A percentile compares a stretch with the other conserved stretches of the same genome.
phyloP scores from a whole-genome alignment of 2,888 invertebrate species.

The Melolontha melolontha region DNA sequence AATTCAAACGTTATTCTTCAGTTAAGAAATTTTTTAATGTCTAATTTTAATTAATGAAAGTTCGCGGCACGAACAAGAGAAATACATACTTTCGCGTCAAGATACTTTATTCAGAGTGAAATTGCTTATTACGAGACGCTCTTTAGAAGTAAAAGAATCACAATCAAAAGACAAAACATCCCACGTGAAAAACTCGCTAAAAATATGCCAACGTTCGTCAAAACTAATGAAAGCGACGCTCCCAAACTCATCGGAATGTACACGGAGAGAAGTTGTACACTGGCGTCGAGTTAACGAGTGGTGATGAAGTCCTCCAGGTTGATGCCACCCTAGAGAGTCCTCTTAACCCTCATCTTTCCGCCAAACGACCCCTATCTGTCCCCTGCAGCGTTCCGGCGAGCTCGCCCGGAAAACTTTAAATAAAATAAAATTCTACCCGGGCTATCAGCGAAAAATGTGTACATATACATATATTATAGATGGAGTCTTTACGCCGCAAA shows the following conservation, averaged over 20 bases:
- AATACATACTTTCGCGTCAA: too few relatives aligned
- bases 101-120: too few relatives aligned
- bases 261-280: not conserved
- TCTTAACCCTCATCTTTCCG: constrained; percentile 47
- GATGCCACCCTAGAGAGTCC: constrained; percentile 51
- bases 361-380: constrained; percentile 41
- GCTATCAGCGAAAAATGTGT: constrained; percentile 39
- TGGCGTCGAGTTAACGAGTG: constrained; percentile 52
- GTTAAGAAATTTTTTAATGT: too few relatives aligned
- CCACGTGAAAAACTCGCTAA: not conserved
- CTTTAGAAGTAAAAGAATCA: too few relatives aligned
- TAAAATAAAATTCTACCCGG: constrained; percentile 40
- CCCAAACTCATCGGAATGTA: not conserved
- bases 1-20: too few relatives aligned
- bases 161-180: too few relatives aligned
- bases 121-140: too few relatives aligned
- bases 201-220: constrained; percentile 22
- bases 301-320: constrained; percentile 54
- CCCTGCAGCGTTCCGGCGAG: constrained; percentile 37
- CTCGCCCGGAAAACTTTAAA: constrained; percentile 40
- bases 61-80: too few relatives aligned
- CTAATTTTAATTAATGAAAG: too few relatives aligned
- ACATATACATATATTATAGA: constrained; percentile 26
- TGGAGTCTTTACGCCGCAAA: constrained; percentile 37
- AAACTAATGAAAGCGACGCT: constrained; percentile 38